Evolutionary conservation across 2,797 vertebrate genomes (phyloP).

Genomic region (Nyctalus aviator): DNA sequence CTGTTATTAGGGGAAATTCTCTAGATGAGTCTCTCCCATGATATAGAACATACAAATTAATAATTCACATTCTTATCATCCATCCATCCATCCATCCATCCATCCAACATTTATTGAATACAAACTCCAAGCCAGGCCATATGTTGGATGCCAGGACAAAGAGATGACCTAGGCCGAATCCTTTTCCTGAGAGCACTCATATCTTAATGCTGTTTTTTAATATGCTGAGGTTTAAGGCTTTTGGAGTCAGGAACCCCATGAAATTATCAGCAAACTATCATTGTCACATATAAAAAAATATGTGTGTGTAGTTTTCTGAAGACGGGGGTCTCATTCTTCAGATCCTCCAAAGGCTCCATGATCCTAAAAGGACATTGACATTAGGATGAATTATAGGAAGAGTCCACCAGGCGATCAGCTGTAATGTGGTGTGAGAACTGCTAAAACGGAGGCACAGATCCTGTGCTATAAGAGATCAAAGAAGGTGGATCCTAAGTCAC

Average conservation of each 20-base stretch:
- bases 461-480: neutral
- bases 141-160: neutral
- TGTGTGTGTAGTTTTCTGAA: neutral
- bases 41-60: slow-evolving; percentile 30
- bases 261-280: neutral
- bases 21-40: slow-evolving; percentile 50
- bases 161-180: neutral
- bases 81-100: neutral
- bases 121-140: neutral
- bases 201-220: neutral
- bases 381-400: neutral
- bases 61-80: neutral
- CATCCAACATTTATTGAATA: neutral
- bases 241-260: neutral
- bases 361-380: neutral
- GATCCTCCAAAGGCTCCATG: neutral
- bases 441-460: neutral
- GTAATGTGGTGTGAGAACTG: neutral
- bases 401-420: neutral
- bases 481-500: neutral
- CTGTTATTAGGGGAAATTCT: slow-evolving; percentile 47
- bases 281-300: neutral
- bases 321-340: neutral
- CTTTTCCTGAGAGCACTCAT: neutral
- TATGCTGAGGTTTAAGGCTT: neutral